Percentiles rank a stretch among this genome's conserved stretches.
These are phyloP conservation scores for Dicrurus megarhynchus DNA, from an alignment of 2,113 vertebrate species.

Conservation along the genomic window DNA sequence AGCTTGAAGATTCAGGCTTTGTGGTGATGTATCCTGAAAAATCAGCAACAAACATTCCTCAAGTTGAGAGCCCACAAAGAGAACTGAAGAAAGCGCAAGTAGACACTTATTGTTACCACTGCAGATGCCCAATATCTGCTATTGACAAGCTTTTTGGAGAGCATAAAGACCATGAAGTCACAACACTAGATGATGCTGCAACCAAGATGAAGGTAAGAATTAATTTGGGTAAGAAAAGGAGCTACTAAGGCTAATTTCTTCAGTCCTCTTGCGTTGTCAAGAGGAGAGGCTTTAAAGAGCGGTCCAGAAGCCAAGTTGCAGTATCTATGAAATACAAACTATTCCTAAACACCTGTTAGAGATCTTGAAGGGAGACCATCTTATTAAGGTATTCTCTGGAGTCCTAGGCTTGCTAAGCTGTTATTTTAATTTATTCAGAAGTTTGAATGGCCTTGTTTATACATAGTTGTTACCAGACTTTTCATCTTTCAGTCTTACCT, in stretches of 20 bases:
- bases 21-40: conserved; percentile 79
- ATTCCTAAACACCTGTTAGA: background rate
- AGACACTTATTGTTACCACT: conserved; percentile 87
- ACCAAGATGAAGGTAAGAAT: conserved; percentile 85
- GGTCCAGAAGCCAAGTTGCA: background rate
- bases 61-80: conserved; percentile 69
- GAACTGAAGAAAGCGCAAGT: conserved; percentile 77
- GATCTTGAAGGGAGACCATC: background rate
- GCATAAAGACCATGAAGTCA: conserved; percentile 84
- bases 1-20: conserved; percentile 76
- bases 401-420: background rate
- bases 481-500: background rate
- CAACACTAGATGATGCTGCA: conserved; percentile 81
- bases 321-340: background rate
- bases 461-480: background rate
- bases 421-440: background rate
- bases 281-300: background rate
- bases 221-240: background rate
- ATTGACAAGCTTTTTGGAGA: conserved; percentile 75
- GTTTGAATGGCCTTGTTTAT: background rate
- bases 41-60: conserved; percentile 20
- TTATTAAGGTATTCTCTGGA: background rate
- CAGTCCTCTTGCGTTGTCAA: background rate
- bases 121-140: conserved; percentile 82
- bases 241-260: background rate